These are phyloP conservation scores for Digitonthophagus gazella DNA, from an alignment of 2,888 invertebrate species.

Conservation along the genomic window DNA sequence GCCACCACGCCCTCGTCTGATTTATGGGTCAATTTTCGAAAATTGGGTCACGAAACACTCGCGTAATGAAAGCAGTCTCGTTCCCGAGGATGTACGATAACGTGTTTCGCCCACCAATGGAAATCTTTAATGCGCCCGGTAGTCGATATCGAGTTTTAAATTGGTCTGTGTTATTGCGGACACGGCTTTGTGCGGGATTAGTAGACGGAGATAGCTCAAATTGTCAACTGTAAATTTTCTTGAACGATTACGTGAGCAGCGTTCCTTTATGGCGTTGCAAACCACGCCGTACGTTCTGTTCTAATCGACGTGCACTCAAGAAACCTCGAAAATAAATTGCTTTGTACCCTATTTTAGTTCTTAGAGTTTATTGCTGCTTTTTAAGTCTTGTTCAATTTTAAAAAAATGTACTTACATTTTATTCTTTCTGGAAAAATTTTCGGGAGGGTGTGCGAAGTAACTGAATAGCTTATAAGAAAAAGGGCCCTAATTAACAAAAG, in stretches of 20 bases:
- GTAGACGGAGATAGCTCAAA: background rate
- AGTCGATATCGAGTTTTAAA: background rate
- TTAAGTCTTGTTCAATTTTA: too few relatives aligned
- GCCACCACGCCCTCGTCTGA: slow-evolving; percentile 10
- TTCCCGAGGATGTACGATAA: background rate
- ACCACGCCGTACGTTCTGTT: background rate
- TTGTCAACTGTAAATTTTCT: background rate
- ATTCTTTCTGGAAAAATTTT: too few relatives aligned
- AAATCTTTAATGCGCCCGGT: background rate
- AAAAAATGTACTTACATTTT: too few relatives aligned
- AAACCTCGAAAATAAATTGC: slow-evolving; percentile 1
- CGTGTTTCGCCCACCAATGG: background rate
- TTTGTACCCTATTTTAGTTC: background rate
- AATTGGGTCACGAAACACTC: slow-evolving; percentile 34
- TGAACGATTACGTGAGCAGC: background rate
- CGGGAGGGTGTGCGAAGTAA: too few relatives aligned
- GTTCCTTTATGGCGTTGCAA: background rate
- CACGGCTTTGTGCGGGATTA: background rate
- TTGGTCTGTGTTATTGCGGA: background rate
- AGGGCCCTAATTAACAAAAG: too few relatives aligned
- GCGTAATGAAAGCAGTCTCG: slow-evolving; percentile 32
- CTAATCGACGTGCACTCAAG: background rate
- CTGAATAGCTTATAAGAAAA: too few relatives aligned
- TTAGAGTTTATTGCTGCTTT: background rate
- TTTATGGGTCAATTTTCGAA: slow-evolving; percentile 25